Conservation (phyloP, 2,113 vertebrate species). For the Nothocercus julius region DNA sequence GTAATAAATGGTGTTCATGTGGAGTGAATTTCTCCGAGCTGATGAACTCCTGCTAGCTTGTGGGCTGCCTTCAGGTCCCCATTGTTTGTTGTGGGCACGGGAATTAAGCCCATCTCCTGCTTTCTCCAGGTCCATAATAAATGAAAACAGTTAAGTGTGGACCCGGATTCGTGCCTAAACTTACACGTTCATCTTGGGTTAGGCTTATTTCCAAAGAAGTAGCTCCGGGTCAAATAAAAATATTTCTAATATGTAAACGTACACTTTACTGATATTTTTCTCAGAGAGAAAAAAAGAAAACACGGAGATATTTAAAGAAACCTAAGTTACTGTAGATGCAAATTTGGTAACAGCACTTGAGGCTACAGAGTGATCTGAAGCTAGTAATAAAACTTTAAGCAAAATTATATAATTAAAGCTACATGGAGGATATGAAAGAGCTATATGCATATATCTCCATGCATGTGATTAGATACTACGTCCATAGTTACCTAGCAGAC, state of each 20-base stretch:
- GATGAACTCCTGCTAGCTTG: background rate
- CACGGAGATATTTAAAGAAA: background rate
- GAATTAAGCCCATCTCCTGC: background rate
- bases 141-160: background rate
- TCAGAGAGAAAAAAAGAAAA: background rate
- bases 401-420: slow-evolving; percentile 71
- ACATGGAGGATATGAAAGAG: slow-evolving; percentile 30
- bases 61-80: background rate
- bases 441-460: background rate
- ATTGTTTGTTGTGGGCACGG: background rate
- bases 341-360: slow-evolving; percentile 31
- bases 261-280: background rate
- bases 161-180: background rate
- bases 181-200: background rate
- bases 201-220: background rate
- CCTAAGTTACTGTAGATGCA: slow-evolving; percentile 10
- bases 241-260: background rate
- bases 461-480: slow-evolving; percentile 28
- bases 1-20: background rate
- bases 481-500: slow-evolving; percentile 27
- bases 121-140: background rate
- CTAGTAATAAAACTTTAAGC: slow-evolving; percentile 55
- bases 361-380: slow-evolving; percentile 23
- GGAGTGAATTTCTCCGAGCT: background rate
- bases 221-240: background rate